phyloP scores from a whole-genome alignment of 2,113 vertebrate species.

The Pterocles gutturalis region DNA sequence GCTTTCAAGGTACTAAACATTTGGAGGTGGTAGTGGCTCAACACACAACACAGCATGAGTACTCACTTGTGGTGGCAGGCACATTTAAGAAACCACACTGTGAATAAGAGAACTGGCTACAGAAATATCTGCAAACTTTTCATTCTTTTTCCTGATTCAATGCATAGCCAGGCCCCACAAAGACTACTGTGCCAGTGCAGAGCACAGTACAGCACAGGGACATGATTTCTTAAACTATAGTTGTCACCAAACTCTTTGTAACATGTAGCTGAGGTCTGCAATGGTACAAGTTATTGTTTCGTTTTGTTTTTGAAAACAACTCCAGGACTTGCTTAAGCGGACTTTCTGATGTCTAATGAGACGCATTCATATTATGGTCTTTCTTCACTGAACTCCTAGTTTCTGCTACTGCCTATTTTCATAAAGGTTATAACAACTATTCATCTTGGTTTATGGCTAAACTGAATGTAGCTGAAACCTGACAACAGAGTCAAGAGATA shows the following conservation, averaged over 20 bases:
- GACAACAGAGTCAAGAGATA: background rate
- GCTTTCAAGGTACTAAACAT: background rate
- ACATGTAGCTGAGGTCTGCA: background rate
- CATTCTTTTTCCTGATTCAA: background rate
- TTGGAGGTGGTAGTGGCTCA: fast-evolving
- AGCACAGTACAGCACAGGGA: background rate
- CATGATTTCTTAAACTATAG: background rate
- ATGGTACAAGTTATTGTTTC: background rate
- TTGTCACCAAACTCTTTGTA: background rate
- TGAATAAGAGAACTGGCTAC: background rate
- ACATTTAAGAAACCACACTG: background rate
- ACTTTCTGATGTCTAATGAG: background rate
- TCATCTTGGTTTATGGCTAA: background rate
- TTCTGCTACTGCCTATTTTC: conserved; percentile 7
- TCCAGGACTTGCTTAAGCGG: background rate
- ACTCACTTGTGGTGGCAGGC: background rate
- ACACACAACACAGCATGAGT: background rate
- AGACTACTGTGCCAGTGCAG: background rate
- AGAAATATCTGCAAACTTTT: background rate
- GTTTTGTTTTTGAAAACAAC: background rate
- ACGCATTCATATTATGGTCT: background rate
- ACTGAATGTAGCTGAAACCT: conserved; percentile 28
- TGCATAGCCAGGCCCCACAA: background rate
- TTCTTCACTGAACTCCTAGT: background rate
- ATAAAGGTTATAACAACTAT: background rate